Evolutionary conservation across 2,888 invertebrate species (phyloP).

Genomic region (Schrankia costaestrigalis): DNA sequence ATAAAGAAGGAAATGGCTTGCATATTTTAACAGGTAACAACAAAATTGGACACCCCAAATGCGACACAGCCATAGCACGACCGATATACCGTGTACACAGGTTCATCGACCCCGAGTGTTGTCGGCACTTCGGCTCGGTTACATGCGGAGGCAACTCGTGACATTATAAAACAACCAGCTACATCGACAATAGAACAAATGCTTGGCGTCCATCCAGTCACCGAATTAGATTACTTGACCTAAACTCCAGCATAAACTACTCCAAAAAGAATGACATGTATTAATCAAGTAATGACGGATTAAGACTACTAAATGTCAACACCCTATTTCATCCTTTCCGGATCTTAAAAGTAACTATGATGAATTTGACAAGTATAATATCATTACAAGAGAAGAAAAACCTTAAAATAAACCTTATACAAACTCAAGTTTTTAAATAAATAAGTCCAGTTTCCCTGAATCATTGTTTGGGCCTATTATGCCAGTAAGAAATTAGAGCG

Average conservation of each 20-base stretch:
- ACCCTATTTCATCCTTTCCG: slow-evolving; percentile 13
- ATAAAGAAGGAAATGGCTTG: slow-evolving; percentile 33
- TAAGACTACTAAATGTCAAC: no score
- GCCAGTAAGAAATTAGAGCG: no score
- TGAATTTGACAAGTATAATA: slow-evolving; percentile 21
- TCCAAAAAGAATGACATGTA: no score
- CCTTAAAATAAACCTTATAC: no score
- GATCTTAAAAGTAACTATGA: slow-evolving; percentile 22
- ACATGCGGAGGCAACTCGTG: slow-evolving; percentile 39
- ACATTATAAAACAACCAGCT: slow-evolving; percentile 60
- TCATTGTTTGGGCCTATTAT: no score
- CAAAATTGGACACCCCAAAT: slow-evolving; percentile 50
- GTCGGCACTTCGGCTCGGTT: slow-evolving; percentile 40
- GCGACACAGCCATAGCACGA: slow-evolving; percentile 46
- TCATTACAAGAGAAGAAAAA: no score
- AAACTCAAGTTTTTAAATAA: no score
- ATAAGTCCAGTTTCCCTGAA: no score
- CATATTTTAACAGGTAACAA: slow-evolving; percentile 40
- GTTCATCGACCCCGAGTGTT: slow-evolving; percentile 60
- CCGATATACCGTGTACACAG: slow-evolving; percentile 50
- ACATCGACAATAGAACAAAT: slow-evolving; percentile 71
- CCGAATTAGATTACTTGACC: slow-evolving; percentile 66
- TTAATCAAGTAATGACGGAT: no score
- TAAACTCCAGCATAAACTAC: slow-evolving; percentile 42
- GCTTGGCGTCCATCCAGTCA: slow-evolving; percentile 71